phyloP scores from a whole-genome alignment of 2,113 vertebrate genomes.

The Empidonax alnorum region DNA sequence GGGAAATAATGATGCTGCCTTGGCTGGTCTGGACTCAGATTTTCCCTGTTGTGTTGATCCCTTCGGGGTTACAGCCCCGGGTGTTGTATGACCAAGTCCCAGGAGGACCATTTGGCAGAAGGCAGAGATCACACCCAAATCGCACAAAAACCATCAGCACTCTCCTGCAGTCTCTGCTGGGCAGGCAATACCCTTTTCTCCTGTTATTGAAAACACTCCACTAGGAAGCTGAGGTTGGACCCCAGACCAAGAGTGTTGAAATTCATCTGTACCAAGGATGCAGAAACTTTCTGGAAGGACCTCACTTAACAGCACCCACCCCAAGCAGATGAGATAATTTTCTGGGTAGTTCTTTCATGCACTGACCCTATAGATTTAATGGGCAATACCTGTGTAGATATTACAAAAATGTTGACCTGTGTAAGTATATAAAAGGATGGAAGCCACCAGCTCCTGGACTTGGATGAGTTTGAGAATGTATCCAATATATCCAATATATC shows the following conservation, averaged over 20 bases:
- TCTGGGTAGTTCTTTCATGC: not conserved
- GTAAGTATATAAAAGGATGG: not conserved
- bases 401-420: not conserved
- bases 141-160: not conserved
- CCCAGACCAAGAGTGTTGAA: not conserved
- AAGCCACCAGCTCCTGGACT: not conserved
- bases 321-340: not conserved
- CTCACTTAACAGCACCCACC: not conserved
- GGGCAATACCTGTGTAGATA: not conserved
- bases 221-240: not conserved
- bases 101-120: not conserved
- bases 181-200: not conserved
- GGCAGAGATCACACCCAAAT: not conserved
- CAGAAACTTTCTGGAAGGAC: not conserved
- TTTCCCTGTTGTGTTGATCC: not conserved
- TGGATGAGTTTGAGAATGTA: not conserved
- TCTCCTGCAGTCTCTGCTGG: not conserved
- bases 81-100: not conserved
- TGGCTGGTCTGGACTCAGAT: not conserved
- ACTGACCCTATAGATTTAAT: not conserved
- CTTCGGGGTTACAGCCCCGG: not conserved
- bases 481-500: not conserved
- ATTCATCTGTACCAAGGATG: not conserved
- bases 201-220: not conserved
- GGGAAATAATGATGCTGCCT: not conserved